Evolutionary conservation across 2,888 invertebrate genomes (phyloP), one percentile per base, ranked within the genome.

Genomic region (Patella pellucida): DNA sequence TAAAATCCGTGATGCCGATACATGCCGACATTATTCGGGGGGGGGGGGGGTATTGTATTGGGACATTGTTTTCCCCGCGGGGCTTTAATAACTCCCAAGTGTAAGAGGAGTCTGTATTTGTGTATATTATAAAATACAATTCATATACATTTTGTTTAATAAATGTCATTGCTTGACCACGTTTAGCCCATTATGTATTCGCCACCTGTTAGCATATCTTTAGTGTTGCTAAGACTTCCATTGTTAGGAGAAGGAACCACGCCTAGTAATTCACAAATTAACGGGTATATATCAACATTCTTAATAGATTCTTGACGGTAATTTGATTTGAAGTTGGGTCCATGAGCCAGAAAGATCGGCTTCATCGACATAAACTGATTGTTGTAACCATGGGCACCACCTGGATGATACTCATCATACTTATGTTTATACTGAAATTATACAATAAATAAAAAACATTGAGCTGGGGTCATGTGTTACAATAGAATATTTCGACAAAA

Each of bases 221-320:
- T 52, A 15, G 76, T 78, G 27, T 80, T 78, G 27, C 73, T 78
- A 27, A 85, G 70, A 51, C 82, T 84, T 1, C 91, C 91, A 71
- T 91, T 90, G 78, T 91, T 90, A 16, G 91, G 86, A 1, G 91
- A 89, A 0, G 93, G 92, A 3, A 90, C 83, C n/a, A 94, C 84
- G 54, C 93, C 91, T 7, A 94, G 89, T 69, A 94, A 91, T 80
- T 93, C 90, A 84, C 94, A 93, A 84, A 94, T 93, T 27, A 95
- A 89, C 52, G 93, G 93, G 86, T 93, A 94, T 69, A 95, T 89
- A 89, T 95, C 94, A 19, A 95, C 92, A 71, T 92, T 93, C 75
- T 93, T 90, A 80, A 95, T 94, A 0, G 94, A 93, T 7, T 92
- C 82, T 14, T 88, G 83, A 68, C 74, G 78, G 69, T 84, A 80